Evolutionary conservation across 2,888 invertebrate genomes (phyloP).

Genomic region (Pseudococcus longispinus): DNA sequence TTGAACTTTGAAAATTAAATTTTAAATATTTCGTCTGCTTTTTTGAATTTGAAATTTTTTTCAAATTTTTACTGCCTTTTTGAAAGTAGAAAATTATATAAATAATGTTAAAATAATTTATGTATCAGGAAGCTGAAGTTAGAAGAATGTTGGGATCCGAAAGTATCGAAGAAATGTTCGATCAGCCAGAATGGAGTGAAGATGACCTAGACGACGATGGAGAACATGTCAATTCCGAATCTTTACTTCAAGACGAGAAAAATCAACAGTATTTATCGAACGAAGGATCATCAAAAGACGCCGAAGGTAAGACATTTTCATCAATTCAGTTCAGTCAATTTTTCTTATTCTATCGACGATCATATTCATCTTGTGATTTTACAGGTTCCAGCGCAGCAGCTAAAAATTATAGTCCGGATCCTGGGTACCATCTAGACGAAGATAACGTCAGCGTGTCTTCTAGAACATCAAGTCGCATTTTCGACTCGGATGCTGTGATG

Average conservation of each 20-base stretch:
- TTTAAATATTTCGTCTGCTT: too few species aligned
- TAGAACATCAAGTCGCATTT: slow-evolving; percentile 80
- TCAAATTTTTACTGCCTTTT: too few species aligned
- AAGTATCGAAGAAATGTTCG: slow-evolving; percentile 64
- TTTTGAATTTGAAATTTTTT: too few species aligned
- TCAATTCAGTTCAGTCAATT: too few species aligned
- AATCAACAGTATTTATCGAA: slow-evolving; percentile 27
- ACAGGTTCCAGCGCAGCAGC: slow-evolving; percentile 26
- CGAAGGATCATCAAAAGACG: slow-evolving; percentile 67
- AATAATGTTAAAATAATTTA: background rate
- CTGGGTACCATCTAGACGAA: slow-evolving; percentile 65
- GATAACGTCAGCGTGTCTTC: slow-evolving; percentile 81
- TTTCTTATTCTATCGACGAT: background rate
- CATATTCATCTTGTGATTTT: slow-evolving; percentile 50
- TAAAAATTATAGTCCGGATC: slow-evolving; percentile 46
- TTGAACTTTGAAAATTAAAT: too few species aligned
- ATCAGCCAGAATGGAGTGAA: slow-evolving; percentile 77
- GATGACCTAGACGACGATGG: slow-evolving; percentile 62
- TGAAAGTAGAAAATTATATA: too few species aligned
- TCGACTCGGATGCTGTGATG: slow-evolving; percentile 78
- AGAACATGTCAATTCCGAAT: slow-evolving; percentile 62
- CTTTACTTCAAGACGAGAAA: slow-evolving; percentile 33
- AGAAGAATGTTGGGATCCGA: slow-evolving; percentile 65
- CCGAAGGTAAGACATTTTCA: slow-evolving; percentile 66
- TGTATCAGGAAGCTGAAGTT: slow-evolving; percentile 65